Evolutionary conservation across 2,888 invertebrate genomes (phyloP), one percentile per base, ranked within the genome.

Genomic region (Liodrosophila aerea): DNA sequence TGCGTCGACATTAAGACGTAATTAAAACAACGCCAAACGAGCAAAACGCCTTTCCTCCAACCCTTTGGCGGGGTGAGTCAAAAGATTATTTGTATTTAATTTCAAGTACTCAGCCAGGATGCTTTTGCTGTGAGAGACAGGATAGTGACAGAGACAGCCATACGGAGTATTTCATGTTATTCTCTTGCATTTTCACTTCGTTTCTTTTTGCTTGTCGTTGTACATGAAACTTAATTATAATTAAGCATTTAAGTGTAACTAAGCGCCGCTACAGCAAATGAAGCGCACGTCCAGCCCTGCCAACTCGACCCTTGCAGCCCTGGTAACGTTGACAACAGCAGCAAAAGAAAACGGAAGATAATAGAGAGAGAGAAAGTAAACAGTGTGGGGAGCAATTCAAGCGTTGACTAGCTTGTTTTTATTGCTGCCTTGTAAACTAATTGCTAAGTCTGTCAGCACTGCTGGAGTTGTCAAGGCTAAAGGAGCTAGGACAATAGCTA

Each of bases 241-340:
- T 84, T 78, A 83, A 83, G 83, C 78, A 86, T 76, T 86, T 78
- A 83, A 85, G 78, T 81, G 86, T 72, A 84, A 86, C 66, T 72
- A 71, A 77, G 71, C 77, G 73, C 62, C 60, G 80, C 74, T 76
- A 69, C 45, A 62, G 66, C 76, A 81, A 80, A 81, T 84, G 84
- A 81, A 81, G 84, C 84, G 76, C 60, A 60, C 50, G 70, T 65
- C 56, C 70, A 54, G 49, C 49, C 52, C 58, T 54, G 34, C 33
- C 34, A 44, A 41, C 36, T 29, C 36, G 11, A 33, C 8, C 11
- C 5, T 22, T 27, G 45, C 45, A 18, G 11, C 11, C 37, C 13
- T 16, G 39, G 63, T 57, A 52, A 64, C 58, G 52, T 47, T 61
- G 75, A 57, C 73, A 64, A 64, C 64, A 53, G 29, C 59, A 53